These are phyloP conservation scores for Bradypus variegatus DNA, from an alignment of 2,797 vertebrate genomes.

Conservation along the genomic window DNA sequence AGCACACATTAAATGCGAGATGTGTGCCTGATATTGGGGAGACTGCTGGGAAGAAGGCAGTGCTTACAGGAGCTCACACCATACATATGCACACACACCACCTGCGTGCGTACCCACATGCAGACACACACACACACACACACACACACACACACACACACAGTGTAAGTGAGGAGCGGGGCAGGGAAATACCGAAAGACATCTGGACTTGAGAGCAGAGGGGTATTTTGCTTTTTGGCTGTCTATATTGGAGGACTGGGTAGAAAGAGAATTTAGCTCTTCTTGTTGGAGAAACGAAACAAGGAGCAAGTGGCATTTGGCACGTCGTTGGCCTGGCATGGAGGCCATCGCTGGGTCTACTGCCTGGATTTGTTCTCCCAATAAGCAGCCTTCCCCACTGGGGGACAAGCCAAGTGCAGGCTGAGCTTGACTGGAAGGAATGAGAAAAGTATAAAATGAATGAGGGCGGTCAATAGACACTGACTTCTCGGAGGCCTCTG, in stretches of 20 bases:
- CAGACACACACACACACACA: background rate
- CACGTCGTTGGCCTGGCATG: conserved; percentile 32
- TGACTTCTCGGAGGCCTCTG: background rate
- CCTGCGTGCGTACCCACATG: background rate
- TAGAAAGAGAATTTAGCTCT: background rate
- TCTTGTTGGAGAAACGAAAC: conserved; percentile 3
- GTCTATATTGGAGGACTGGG: background rate
- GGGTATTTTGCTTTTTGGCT: conserved; percentile 2
- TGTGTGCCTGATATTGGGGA: background rate
- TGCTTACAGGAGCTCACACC: background rate
- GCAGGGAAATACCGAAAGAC: background rate
- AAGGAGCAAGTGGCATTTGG: background rate
- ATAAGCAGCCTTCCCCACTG: conserved; percentile 34
- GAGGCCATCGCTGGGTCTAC: conserved; percentile 20
- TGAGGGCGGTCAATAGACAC: background rate
- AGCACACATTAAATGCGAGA: background rate
- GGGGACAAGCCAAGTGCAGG: conserved; percentile 48
- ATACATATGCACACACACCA: background rate
- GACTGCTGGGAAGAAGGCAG: background rate
- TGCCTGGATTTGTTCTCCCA: conserved; percentile 34
- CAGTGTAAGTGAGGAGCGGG: background rate
- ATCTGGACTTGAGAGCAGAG: background rate
- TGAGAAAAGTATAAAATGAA: conserved; percentile 36
- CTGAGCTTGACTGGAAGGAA: conserved; percentile 12
- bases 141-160: background rate